phyloP scores from a whole-genome alignment of 2,797 vertebrate genomes.

The Peromyscus aztecus region DNA sequence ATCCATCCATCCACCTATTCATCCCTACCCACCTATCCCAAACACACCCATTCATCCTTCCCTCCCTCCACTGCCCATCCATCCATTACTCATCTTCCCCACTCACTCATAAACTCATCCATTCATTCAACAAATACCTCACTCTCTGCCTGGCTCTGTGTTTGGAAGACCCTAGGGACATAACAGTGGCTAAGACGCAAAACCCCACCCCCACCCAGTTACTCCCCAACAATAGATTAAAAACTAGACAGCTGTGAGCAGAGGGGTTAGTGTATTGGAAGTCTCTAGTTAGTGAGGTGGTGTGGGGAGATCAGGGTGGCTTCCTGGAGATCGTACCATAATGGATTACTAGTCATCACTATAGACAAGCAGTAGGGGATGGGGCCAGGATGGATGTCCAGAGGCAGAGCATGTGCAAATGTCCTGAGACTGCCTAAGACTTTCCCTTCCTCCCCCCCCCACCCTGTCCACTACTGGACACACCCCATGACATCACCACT shows the following conservation, averaged over 20 bases:
- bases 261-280: not conserved
- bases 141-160: not conserved
- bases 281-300: not conserved
- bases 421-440: not conserved
- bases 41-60: not conserved
- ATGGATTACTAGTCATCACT: not conserved
- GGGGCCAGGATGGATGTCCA: not conserved
- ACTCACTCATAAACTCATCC: not conserved
- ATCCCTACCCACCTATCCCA: not conserved
- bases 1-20: not conserved
- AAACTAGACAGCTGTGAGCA: not conserved
- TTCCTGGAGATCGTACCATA: not conserved
- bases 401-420: not conserved
- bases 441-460: not conserved
- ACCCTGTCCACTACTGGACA: not conserved
- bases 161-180: not conserved
- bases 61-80: not conserved
- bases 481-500: not conserved
- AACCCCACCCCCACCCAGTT: not conserved
- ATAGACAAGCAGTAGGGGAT: fast-evolving
- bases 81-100: not conserved
- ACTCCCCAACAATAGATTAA: not conserved
- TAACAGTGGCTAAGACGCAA: not conserved
- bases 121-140: not conserved
- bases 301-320: not conserved